Conservation (phyloP, 1,140 invertebrate genomes). For the Saccostrea echinata region DNA sequence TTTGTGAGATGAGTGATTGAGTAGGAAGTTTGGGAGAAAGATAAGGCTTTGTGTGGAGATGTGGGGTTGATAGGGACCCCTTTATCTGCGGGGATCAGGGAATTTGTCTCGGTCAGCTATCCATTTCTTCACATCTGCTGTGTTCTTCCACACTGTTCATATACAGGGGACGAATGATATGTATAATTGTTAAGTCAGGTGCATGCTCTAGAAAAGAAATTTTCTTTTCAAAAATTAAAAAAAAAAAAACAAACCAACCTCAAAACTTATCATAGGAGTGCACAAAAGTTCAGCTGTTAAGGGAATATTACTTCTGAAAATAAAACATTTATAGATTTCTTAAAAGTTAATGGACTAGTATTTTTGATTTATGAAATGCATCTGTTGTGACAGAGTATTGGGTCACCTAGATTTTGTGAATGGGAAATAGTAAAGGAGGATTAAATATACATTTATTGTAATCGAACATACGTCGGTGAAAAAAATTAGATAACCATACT, state of each 20-base stretch:
- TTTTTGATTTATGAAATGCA: constrained; percentile 31
- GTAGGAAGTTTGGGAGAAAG: constrained; percentile 24
- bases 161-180: background rate
- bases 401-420: constrained; percentile 18
- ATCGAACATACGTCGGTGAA: background rate
- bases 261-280: too few relatives aligned
- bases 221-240: background rate
- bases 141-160: background rate
- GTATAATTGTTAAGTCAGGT: constrained; percentile 29
- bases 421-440: background rate
- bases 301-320: background rate
- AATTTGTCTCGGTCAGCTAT: constrained; percentile 9
- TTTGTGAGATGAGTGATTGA: constrained; percentile 35
- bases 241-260: background rate
- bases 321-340: constrained; percentile 24
- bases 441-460: constrained; percentile 15
- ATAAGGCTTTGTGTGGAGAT: constrained; percentile 32
- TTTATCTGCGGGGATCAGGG: constrained; percentile 31
- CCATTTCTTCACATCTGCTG: background rate
- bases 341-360: background rate
- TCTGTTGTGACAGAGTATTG: background rate
- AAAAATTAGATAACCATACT: background rate
- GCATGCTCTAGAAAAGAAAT: background rate
- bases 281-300: too few relatives aligned
- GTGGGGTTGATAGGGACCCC: constrained; percentile 27